Evolutionary conservation across 2,888 invertebrate genomes (phyloP), one percentile per base, ranked within the genome.

Genomic region (Cataglyphis albicans): DNA sequence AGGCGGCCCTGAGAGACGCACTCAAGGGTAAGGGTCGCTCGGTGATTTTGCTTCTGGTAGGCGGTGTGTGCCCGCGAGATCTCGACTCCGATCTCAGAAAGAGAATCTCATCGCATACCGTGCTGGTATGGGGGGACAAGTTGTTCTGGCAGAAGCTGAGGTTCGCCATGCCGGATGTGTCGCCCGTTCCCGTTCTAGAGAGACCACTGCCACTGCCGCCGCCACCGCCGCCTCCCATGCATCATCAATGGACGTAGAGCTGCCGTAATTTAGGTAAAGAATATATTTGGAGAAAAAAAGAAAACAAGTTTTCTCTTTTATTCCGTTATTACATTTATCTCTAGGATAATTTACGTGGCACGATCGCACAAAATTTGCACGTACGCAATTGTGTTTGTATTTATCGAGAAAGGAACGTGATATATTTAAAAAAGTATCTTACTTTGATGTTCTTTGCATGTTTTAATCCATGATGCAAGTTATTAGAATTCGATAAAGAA

Each of bases 141-240:
- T 97, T 98, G 94, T 99, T 99, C 96, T 99, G 99, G 99, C 98
- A 98, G 94, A 99, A 99, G 95, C 95, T 99, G 87, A 97, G 98
- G 93, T 98, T 98, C 93, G 98, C 98, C 80, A 97, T 99, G 96
- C 98, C 98, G 84, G 98, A 98, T 95, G 92, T 94, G 57, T 92
- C 93, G 76, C 93, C 93, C 35, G 90, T 94, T 84, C 93, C 94
- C 64, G 93, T 93, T 48, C 89, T 94, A 64, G 94, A 94, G 86
- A 91, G 94, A 91, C 93, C 94, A 32, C 90, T 93, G 83, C 93
- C 93, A 29, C 91, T 93, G 92, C 92, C 91, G 83, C 91, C 92
- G 80, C 93, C 91, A 70, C 92, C 92, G 32, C 91, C 92, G 63
- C 93, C 93, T 86, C 93, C 96, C 93, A 96, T 96, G 93, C 97